Evolutionary conservation across 2,797 vertebrate species (phyloP), one percentile per base, ranked within the genome.

Genomic region (Notoglanidium macrostoma): DNA sequence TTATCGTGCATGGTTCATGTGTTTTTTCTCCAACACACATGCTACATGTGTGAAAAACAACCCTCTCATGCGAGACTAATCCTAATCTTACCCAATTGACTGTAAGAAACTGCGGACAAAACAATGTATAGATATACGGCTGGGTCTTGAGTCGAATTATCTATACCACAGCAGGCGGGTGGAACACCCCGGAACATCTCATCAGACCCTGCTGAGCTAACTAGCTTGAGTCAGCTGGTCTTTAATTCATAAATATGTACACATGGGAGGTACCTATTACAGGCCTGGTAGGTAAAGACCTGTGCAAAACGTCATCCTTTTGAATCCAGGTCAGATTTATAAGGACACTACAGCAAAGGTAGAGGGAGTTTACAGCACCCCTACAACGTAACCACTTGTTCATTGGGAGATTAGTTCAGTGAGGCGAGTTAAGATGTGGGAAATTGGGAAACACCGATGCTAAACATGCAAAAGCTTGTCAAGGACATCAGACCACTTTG

Each of bases 91-190:
- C 57, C 21, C 72, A 40, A n/a, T 14, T 11, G 46, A 54, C 46
- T 35, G 19, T 32, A 23, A 35, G 5, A 1, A n/a, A 21, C 76
- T 81, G 57, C 35, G 9, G 21, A 17, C 44, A 61, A 61, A 61
- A 80, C 19, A 59, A 23, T 8, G n/a, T 80, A 79, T 80, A 72
- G 83, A 73, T 72, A 21, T n/a, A 61, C 17, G 17, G 63, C 51
- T 19, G 61, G 10, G 55, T 72, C 40, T 54, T 19, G 12, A 26
- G 72, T 63, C 35, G 40, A 26, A 46, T 87, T 90, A 90, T 90
- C 89, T 86, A 54, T 59, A 26, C 32, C 40, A 11, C 72, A 35
- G 49, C 65, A 44, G 79, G 67, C 26, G 61, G 54, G 32, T 46
- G 61, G 86, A 54, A 80, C 82, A 29, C 46, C 26, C n/a, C 35